Evolutionary conservation across 2,888 invertebrate species (phyloP), one percentile per base, ranked within the genome.

Genomic region (Congeria kusceri): DNA sequence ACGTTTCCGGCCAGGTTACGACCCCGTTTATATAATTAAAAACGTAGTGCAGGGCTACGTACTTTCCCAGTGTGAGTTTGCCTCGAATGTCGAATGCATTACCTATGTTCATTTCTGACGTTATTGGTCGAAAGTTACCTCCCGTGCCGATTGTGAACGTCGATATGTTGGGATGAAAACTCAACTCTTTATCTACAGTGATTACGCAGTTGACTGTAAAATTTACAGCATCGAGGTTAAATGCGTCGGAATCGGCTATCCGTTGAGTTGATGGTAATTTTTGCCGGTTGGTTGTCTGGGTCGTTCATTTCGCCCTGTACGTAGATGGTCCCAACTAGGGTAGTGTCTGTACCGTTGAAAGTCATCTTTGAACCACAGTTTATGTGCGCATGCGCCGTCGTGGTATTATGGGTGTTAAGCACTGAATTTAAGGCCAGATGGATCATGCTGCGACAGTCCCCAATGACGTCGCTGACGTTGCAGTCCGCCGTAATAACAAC

Each of bases 21-120:
- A 23, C 57, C 18, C 86, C 86, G 4, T 59, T 70, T n/a, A n/a
- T 27, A 80, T 80, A 3, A 86, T 69, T 11, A 64, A n/a, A 32
- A 87, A 83, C 18, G 59, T 23, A 11, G 71, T 72, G 65, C 87
- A 88, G n/a, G 80, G 78, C 11, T 77, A 88, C 64, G 7, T 74
- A 57, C 39, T 79, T 76, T 25, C 59, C 63, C 20, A 88, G 70
- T n/a, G 70, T 64, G 3, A 88, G 71, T 18, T 63, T 32, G 7
- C 88, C 88, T 0, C 66, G 62, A 11, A 88, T 83, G 18, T 71
- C 59, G 9, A 87, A 75, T 3, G 44, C 64, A 23, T 67, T 25
- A 2, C 87, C 88, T 4, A 88, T 39, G 62, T 85, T 72, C 65
- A 79, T 69, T 44, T 67, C 69, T 11, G 83, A 68, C 15, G 70